Conservation (phyloP, 2,888 invertebrate genomes). For the Steinernema carpocapsae region DNA sequence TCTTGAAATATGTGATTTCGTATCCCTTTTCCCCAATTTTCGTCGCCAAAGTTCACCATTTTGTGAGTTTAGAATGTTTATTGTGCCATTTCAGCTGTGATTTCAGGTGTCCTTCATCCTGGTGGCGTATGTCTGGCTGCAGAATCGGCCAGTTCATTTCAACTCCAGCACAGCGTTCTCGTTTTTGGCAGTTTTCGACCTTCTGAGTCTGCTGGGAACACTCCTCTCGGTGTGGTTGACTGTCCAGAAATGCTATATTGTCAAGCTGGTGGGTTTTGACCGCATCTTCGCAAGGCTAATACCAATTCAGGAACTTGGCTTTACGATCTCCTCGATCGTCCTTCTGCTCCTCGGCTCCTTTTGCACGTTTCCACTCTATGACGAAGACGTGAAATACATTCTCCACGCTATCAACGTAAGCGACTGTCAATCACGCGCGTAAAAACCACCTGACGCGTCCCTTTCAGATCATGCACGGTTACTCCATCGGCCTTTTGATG, state of each 20-base stretch:
- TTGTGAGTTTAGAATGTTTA: not conserved
- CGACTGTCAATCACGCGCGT: not conserved
- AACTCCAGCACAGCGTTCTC: not conserved
- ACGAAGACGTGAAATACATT: not conserved
- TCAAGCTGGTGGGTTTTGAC: not conserved
- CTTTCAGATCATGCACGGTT: conserved; percentile 39
- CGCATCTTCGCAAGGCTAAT: not conserved
- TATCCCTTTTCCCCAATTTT: conserved; percentile 27
- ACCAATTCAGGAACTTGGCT: conserved; percentile 1
- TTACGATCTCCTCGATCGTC: conserved; percentile 3
- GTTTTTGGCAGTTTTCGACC: conserved; percentile 17
- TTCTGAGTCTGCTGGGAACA: conserved; percentile 2
- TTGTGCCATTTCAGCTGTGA: not conserved
- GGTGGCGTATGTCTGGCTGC: not conserved
- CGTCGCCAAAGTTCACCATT: conserved; percentile 28
- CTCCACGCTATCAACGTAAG: conserved; percentile 26
- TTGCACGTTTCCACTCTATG: not conserved
- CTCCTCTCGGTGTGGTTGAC: conserved; percentile 19
- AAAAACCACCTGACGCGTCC: not conserved
- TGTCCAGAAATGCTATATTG: conserved; percentile 23
- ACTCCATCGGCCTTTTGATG: conserved; percentile 37
- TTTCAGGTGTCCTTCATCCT: conserved; percentile 1
- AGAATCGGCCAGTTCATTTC: not conserved
- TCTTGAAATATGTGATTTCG: conserved; percentile 31
- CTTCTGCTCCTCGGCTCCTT: not conserved